Base-by-base conservation (phyloP, 2,113 vertebrate species). In the Cyanocitta stelleri region DNA sequence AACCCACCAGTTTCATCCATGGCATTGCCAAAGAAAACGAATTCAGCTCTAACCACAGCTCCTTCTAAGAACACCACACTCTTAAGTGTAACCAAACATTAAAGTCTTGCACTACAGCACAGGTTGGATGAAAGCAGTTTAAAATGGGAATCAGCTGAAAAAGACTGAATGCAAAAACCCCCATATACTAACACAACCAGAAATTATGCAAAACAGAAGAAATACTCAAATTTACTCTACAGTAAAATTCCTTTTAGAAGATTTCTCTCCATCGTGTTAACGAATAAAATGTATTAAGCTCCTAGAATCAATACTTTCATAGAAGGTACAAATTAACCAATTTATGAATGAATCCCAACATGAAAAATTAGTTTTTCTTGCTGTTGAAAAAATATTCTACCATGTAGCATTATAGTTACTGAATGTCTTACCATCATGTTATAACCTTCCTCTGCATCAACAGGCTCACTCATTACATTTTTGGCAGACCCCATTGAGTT, bases 341-440 rank as follows among this genome's bases (percentile, higher is more conserved):
- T 48, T 73, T 39, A 49, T 43, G 17, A 79, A 18, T 9, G 2
- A 56, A 68, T 23, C 18, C n/a, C 23, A 63, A 68, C 6, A 48
- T 2, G 10, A 87, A 89, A 88, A 88, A 15, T 6, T 3, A 37
- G 16, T 7, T 74, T 74, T 91, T 67, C 85, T 33, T 73, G 52
- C 24, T 71, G 33, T 44, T 85, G 29, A 16, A 83, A 66, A 73
- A 80, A 75, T n/a, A 62, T 17, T 46, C 29, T 67, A 21, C 17
- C 64, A 37, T 11, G 69, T 0, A 16, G 17, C 10, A 4, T 49
- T 29, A 15, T 0, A 55, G 22, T 7, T 58, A 59, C 7, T 41
- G 58, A 87, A 78, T 52, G 12, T 95, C 98, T 98, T 96, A 98
- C 98, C 98, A 98, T 98, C 86, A 90, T 82, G 73, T 96, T 95